Evolutionary conservation across 2,888 invertebrate genomes (phyloP), one percentile per base, ranked within the genome.

Genomic region (Philereme vetulata): DNA sequence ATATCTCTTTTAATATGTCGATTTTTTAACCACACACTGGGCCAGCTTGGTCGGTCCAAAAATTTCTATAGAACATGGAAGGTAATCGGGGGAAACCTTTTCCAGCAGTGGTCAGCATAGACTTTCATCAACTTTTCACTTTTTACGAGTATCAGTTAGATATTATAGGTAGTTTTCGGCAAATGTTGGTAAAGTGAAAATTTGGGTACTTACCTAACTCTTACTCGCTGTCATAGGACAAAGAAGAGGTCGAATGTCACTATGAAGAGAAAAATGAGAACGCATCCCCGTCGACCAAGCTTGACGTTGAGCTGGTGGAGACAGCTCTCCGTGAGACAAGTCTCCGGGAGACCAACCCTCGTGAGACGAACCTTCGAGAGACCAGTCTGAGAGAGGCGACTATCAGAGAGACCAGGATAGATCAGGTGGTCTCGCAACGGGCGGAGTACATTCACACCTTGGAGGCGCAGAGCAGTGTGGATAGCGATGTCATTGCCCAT

Each of bases 321-420:
- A 84, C 75, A 3, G 84, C 86, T 44, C 72, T 88, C 2, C 55
- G 61, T 7, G 57, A 56, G 38, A n/a, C 50, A 3, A 51, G 9
- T 32, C 46, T 59, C 11, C 51, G 56, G 11, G 56, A 56, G 33
- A 45, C 56, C 21, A 42, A 38, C 40, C 9, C 52, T 11, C 52
- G 58, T 9, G 58, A 58, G 48, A 53, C 49, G 7, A 53, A 11
- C 21, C 49, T 59, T 7, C 51, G 60, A 10, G 61, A 62, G 34
- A 51, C 54, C 43, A 50, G 50, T 33, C 36, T 62, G 8, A 72
- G 85, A 47, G 86, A 85, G 75, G 82, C 85, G 8, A 78, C 80
- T 11, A 83, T 95, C 60, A 86, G 95, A 66, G 95, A 95, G 86
- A 95, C 95, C 21, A 94, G 93, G 86, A 95, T 95, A 65, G 95